Base-by-base conservation (phyloP, 2,888 invertebrate species). In the Ennomos quercinarius region DNA sequence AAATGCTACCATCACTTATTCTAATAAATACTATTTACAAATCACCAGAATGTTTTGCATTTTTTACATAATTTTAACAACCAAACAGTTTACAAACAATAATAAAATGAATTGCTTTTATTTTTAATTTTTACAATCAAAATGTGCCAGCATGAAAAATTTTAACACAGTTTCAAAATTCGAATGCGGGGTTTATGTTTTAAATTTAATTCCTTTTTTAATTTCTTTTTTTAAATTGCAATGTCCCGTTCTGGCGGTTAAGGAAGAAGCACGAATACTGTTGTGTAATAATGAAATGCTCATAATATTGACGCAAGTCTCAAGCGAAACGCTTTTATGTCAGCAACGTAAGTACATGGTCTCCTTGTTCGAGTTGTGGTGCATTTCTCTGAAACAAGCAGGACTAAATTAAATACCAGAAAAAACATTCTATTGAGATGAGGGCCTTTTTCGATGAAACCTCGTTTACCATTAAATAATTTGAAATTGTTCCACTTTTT, bases 21-120 rank as follows among this genome's bases (percentile, higher is more conserved):
- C 90, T 91, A 91, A 90, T 90, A 91, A 91, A 91, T 91, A 91
- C 86, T 92, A 92, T 92, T 82, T 91, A 92, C 92, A 92, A 84
- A 86, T 87, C 89, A 89, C 92, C 91, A 91, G 90, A 92, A 91
- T 84, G 84, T 81, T 77, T 71, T 69, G 66, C 65, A 68, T 57
- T 66, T 17, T 65, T 61, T 57, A 52, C 49, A 61, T 66, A 57
- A 61, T 56, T 53, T 50, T 43, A 55, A 46, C 37, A 56, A 58
- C 44, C 37, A 42, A 57, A 41, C 10, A 17, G 10, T 40, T 36
- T 27, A 34, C 36, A 35, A 46, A 27, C 5, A 10, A 17, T 9
- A 36, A 17, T 34, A 41, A 41, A 11, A 51, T 37, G 41, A 13
- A 36, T 12, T 34, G 12, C 2, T 10, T 42, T 50, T n/a, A 41